phyloP scores from a whole-genome alignment of 1,140 invertebrate genomes.

The Musca domestica region DNA sequence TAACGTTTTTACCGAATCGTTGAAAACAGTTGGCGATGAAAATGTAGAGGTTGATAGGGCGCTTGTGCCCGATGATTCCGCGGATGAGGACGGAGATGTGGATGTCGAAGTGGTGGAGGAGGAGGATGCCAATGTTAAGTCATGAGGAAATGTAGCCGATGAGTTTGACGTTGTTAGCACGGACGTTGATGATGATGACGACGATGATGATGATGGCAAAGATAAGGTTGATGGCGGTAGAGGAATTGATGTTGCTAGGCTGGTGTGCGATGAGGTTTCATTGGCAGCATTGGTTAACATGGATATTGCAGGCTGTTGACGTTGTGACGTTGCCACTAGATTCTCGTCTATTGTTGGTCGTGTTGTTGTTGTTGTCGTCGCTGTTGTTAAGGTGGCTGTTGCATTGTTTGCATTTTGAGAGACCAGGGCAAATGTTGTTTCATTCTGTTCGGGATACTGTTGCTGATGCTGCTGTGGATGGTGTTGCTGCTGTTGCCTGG shows the following conservation, averaged over 20 bases:
- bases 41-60: neutral
- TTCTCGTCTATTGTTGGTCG: conserved; percentile 1
- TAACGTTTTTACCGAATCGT: conserved; percentile 8
- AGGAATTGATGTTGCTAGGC: conserved; percentile 18
- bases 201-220: conserved; percentile 11
- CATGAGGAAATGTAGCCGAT: neutral
- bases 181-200: neutral
- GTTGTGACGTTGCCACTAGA: conserved; percentile 25
- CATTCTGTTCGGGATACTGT: neutral
- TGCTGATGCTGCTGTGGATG: conserved; percentile 18
- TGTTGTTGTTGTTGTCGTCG: conserved; percentile 36
- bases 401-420: conserved; percentile 8
- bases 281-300: conserved; percentile 13
- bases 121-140: neutral
- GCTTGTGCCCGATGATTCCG: neutral
- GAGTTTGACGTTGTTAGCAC: conserved; percentile 1
- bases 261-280: conserved; percentile 20
- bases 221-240: no score
- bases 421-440: conserved; percentile 4
- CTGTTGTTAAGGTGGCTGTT: conserved; percentile 24
- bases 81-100: no score
- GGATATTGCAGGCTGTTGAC: conserved; percentile 7
- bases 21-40: neutral
- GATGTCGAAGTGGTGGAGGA: no score
- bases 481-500: no score